Percentiles rank a stretch among this genome's conserved stretches.
These are phyloP conservation scores for Caenorhabditis sinica DNA, from an alignment of 2,888 invertebrate species.

Conservation along the genomic window DNA sequence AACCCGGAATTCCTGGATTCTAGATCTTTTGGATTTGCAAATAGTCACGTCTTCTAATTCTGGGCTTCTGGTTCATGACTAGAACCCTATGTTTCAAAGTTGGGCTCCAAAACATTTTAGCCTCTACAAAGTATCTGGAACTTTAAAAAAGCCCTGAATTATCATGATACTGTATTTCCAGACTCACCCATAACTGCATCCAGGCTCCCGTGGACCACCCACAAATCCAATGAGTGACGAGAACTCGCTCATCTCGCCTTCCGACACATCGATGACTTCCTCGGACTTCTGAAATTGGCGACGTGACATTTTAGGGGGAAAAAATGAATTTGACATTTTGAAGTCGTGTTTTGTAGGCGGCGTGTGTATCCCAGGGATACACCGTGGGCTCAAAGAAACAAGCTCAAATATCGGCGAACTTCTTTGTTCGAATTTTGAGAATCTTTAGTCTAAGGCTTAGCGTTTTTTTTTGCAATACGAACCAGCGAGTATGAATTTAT, in stretches of 20 bases:
- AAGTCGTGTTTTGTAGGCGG: not conserved
- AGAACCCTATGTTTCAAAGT: no score
- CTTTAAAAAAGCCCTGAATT: no score
- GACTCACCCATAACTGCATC: constrained; percentile 69
- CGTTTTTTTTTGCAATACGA: constrained; percentile 1
- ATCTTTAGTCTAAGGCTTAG: not conserved
- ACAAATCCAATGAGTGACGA: constrained; percentile 71
- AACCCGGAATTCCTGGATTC: not conserved
- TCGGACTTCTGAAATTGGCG: constrained; percentile 69
- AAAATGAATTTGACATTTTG: not conserved
- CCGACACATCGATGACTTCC: constrained; percentile 71
- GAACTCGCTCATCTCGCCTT: constrained; percentile 67
- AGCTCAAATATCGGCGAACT: not conserved
- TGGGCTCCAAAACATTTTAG: not conserved
- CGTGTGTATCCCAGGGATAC: not conserved
- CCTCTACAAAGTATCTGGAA: not conserved
- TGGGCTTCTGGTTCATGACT: not conserved
- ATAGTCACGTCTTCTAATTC: constrained; percentile 27
- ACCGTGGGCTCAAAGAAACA: constrained; percentile 17
- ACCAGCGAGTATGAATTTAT: constrained; percentile 45
- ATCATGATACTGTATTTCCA: no score
- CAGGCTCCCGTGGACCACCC: constrained; percentile 56
- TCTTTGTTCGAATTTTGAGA: not conserved
- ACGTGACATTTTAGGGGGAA: constrained; percentile 22
- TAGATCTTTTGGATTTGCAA: constrained; percentile 7